These are phyloP conservation scores for Cetoscarus ocellatus DNA, from an alignment of 2,797 vertebrate genomes.

Conservation along the genomic window DNA sequence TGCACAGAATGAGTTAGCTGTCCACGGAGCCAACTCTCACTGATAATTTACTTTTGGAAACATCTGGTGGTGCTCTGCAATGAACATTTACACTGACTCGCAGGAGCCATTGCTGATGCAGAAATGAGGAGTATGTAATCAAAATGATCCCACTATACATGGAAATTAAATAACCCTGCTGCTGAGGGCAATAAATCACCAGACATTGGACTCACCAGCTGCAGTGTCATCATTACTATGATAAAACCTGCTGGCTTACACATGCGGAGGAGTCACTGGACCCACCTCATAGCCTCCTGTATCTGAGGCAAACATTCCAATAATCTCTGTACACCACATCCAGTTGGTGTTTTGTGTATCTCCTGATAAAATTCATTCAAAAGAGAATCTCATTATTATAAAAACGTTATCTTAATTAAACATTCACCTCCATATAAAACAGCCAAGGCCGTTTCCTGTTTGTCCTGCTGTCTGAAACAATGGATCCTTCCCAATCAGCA, in stretches of 20 bases:
- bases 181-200: conserved; percentile 76
- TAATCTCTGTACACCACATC: conserved; percentile 45
- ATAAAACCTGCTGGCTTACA: conserved; percentile 64
- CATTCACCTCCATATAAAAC: conserved; percentile 75
- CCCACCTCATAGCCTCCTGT: conserved; percentile 29
- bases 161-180: conserved; percentile 79
- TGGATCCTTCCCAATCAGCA: conserved; percentile 63
- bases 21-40: conserved; percentile 57
- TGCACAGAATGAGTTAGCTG: conserved; percentile 47
- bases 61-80: conserved; percentile 72
- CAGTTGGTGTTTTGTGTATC: conserved; percentile 61
- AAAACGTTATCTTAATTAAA: conserved; percentile 78
- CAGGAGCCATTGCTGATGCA: conserved; percentile 73
- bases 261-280: conserved; percentile 40
- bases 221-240: conserved; percentile 75
- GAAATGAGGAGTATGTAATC: conserved; percentile 76
- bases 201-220: conserved; percentile 73
- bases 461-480: conserved; percentile 70
- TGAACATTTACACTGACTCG: conserved; percentile 75
- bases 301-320: conserved; percentile 51
- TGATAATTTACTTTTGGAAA: conserved; percentile 76
- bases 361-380: conserved; percentile 57
- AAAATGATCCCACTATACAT: conserved; percentile 77
- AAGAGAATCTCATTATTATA: conserved; percentile 58
- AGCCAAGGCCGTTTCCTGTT: conserved; percentile 59